Percentiles rank a stretch among this genome's conserved stretches.
Conservation (phyloP, 2,113 vertebrate species). For the Vanacampus margaritifer region DNA sequence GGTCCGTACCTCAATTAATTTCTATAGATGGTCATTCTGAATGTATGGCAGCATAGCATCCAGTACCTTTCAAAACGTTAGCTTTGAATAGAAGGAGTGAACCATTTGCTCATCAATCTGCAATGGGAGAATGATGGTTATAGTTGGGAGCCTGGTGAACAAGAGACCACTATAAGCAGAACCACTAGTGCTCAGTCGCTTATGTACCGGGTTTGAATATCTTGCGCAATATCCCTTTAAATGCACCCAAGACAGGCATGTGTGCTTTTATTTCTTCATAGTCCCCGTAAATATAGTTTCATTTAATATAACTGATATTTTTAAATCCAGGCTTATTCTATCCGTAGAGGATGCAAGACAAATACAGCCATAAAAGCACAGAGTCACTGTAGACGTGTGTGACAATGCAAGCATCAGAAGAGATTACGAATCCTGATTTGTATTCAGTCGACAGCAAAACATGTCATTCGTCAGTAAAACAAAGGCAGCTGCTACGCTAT, state of each 20-base stretch:
- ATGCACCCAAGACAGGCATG: slow-evolving; percentile 2
- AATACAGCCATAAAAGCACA: neutral
- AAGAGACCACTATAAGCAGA: too few relatives aligned
- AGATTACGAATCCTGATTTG: neutral
- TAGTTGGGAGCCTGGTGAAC: too few relatives aligned
- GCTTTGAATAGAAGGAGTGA: too few relatives aligned
- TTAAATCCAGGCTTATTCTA: neutral
- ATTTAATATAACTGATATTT: slow-evolving; percentile 4
- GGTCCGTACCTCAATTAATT: too few relatives aligned
- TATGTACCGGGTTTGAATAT: slow-evolving; percentile 30
- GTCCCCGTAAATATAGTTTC: slow-evolving; percentile 8
- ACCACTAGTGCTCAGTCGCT: slow-evolving; percentile 1
- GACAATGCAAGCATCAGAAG: neutral
- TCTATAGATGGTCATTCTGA: too few relatives aligned
- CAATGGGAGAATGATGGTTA: slow-evolving; percentile 30
- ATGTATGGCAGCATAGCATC: too few relatives aligned
- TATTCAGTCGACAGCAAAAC: neutral
- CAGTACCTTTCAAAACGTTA: too few relatives aligned
- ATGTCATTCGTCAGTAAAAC: neutral
- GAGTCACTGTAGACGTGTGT: neutral
- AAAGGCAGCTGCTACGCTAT: neutral
- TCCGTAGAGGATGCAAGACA: neutral
- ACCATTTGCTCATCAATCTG: slow-evolving; percentile 41
- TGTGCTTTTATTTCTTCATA: slow-evolving; percentile 16
- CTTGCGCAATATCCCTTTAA: slow-evolving; percentile 10